A percentile compares a stretch with the other conserved stretches of the same genome.
These are phyloP conservation scores for Drosophila testacea DNA, from an alignment of 2,888 invertebrate species.

Conservation along the genomic window DNA sequence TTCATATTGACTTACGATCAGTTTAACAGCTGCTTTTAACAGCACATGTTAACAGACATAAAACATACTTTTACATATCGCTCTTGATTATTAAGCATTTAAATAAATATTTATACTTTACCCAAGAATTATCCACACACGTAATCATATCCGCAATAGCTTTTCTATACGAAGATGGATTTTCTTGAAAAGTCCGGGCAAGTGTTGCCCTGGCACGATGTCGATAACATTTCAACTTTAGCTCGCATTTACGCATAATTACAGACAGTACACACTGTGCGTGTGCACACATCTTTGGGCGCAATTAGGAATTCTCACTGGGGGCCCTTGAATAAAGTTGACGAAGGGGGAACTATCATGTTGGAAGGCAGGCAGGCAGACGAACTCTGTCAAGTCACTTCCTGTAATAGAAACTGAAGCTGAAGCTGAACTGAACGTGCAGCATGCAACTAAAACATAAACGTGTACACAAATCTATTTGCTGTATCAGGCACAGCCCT, in stretches of 20 bases:
- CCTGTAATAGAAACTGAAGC: conserved; percentile 75
- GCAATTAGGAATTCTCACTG: conserved; percentile 60
- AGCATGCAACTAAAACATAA: conserved; percentile 36
- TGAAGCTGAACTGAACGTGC: conserved; percentile 29
- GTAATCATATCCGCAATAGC: conserved; percentile 5
- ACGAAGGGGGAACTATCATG: neutral
- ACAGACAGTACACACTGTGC: conserved; percentile 46
- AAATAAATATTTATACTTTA: conserved; percentile 30
- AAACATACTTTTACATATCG: too few relatives aligned
- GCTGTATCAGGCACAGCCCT: conserved; percentile 43
- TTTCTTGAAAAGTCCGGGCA: conserved; percentile 33
- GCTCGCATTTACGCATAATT: conserved; percentile 73
- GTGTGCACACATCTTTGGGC: conserved; percentile 62
- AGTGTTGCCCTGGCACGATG: conserved; percentile 58
- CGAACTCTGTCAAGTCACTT: conserved; percentile 77
- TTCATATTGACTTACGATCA: neutral
- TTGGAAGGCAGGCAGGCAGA: conserved; percentile 21
- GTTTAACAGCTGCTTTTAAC: conserved; percentile 10
- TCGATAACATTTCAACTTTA: conserved; percentile 52
- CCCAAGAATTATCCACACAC: conserved; percentile 5
- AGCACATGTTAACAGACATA: conserved; percentile 2
- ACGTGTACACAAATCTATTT: conserved; percentile 58
- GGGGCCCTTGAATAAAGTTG: conserved; percentile 45
- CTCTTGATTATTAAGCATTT: conserved; percentile 2
- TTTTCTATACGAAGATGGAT: conserved; percentile 3